Base-by-base conservation (phyloP, 2,113 vertebrate species). In the Mus pahari region DNA sequence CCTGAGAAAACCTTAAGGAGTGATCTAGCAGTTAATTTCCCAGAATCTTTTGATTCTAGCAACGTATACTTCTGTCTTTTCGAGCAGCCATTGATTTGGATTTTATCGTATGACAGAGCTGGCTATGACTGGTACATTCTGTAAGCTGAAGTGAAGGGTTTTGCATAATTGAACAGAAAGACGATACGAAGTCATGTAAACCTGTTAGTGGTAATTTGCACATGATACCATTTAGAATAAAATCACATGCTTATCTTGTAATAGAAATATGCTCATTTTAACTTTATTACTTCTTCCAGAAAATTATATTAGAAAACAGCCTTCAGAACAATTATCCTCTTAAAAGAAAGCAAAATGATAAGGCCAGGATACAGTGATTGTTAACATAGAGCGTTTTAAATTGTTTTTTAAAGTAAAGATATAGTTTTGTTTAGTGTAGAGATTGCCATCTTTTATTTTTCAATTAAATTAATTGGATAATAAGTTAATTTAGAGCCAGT, bases 221-320 rank as follows among this genome's bases (percentile, higher is more conserved):
- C 2, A 60, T 70, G 42, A 20, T 86, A 77, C 48, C 7, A 3
- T 81, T 93, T 64, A 73, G 16, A 62, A n/a, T 66, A 81, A 45
- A 66, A 17, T 75, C 70, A 81, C 45, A 82, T 86, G 4, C 66
- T 78, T 71, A 39, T 82, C 28, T 83, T 53, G 60, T 50, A 86
- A 89, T 77, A 82, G 7, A 95, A 70, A 83, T 66, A 39, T 77
- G 75, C 60, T 82, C 94, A 64, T 36, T 91, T 68, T 83, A 68
- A 62, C 64, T 91, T 48, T 8, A 81, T 55, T 64, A 22, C 31
- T 94, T 96, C 92, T 86, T 66, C 81, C 9, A 87, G 73, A 84
- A 92, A 96, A 90, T 78, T 39, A 11, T 84, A 87, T 83, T 24
- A 70, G 60, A 66, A 93, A 90, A 78, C 64, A 87, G 39, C 82